A percentile compares a stretch with the other conserved stretches of the same genome.
These are phyloP conservation scores for Coryphaenoides rupestris DNA, from an alignment of 2,113 vertebrate species.

Conservation along the genomic window DNA sequence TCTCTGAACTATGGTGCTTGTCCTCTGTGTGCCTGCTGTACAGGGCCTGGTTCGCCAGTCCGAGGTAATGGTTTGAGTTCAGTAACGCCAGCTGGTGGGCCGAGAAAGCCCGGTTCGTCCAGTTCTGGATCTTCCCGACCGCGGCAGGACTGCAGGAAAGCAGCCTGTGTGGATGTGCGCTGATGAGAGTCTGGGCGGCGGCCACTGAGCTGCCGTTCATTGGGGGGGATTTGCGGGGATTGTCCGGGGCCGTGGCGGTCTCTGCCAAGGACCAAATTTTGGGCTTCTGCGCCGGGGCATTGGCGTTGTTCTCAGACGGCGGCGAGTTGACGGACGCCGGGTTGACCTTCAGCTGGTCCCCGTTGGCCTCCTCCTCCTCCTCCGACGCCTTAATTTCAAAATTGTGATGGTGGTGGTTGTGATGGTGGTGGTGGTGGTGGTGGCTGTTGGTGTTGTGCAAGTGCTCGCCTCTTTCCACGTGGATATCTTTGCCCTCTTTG, in stretches of 20 bases:
- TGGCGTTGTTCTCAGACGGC: slow-evolving; percentile 77
- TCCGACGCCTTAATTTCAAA: slow-evolving; percentile 72
- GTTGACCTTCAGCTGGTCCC: slow-evolving; percentile 74
- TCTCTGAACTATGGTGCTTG: slow-evolving; percentile 80
- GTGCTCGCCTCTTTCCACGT: slow-evolving; percentile 64
- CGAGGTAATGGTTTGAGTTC: slow-evolving; percentile 89
- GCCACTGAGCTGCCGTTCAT: slow-evolving; percentile 69
- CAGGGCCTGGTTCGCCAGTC: slow-evolving; percentile 82
- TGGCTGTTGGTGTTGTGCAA: slow-evolving; percentile 62
- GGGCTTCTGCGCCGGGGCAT: slow-evolving; percentile 82
- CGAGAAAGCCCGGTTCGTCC: slow-evolving; percentile 89
- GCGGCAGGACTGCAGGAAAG: slow-evolving; percentile 86
- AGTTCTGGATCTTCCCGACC: slow-evolving; percentile 91
- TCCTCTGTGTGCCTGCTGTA: slow-evolving; percentile 81
- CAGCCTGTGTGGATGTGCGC: slow-evolving; percentile 90
- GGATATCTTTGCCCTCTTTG: slow-evolving; percentile 69
- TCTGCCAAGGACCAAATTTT: slow-evolving; percentile 98
- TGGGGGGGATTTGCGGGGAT: slow-evolving; percentile 85
- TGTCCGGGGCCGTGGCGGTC: slow-evolving; percentile 94
- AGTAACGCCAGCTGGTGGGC: slow-evolving; percentile 88
- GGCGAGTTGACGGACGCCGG: slow-evolving; percentile 73
- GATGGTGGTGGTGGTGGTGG: slow-evolving; percentile 34
- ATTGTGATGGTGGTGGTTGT: slow-evolving; percentile 53
- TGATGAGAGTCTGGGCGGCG: slow-evolving; percentile 63
- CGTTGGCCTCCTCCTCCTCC: slow-evolving; percentile 49